phyloP scores from a whole-genome alignment of 2,113 vertebrate species.

The Sinocyclocheilus anophthalmus region DNA sequence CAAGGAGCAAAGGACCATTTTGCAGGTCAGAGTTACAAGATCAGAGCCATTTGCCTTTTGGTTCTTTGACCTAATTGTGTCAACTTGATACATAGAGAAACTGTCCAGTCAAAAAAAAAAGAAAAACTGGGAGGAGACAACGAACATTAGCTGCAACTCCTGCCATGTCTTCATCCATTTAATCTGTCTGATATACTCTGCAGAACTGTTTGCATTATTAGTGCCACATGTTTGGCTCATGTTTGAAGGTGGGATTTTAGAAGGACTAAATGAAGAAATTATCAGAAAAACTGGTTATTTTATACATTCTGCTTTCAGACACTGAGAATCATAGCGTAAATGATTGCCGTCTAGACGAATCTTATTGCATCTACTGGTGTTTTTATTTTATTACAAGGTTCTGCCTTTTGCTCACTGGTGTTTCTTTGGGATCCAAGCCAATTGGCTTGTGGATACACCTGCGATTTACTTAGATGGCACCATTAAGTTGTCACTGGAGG shows the following conservation, averaged over 20 bases:
- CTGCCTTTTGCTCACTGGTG: constrained; percentile 63
- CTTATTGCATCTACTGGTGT: constrained; percentile 56
- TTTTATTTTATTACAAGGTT: constrained; percentile 56
- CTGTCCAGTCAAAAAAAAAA: not conserved
- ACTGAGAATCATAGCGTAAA: constrained; percentile 11
- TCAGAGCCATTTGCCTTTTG: not conserved
- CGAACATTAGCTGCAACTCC: constrained; percentile 51
- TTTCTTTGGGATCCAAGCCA: constrained; percentile 46
- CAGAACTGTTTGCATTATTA: constrained; percentile 66
- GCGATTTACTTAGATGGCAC: constrained; percentile 22
- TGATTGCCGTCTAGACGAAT: constrained; percentile 63
- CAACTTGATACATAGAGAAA: constrained; percentile 43
- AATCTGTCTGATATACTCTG: constrained; percentile 54
- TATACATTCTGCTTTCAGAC: constrained; percentile 2
- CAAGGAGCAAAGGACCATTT: not conserved
- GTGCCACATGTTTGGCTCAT: constrained; percentile 67
- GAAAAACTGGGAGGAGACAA: constrained; percentile 33
- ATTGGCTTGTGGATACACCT: constrained; percentile 40
- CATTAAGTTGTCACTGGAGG: constrained; percentile 31
- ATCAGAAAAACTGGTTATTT: constrained; percentile 36
- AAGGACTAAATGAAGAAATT: constrained; percentile 61
- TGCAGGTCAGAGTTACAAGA: not conserved
- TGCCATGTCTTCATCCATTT: constrained; percentile 62
- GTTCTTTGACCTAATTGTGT: constrained; percentile 46
- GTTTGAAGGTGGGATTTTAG: constrained; percentile 44